A percentile compares a stretch with the other conserved stretches of the same genome.
Conservation (phyloP, 2,113 vertebrate species). For the Oreocharis arfaki region DNA sequence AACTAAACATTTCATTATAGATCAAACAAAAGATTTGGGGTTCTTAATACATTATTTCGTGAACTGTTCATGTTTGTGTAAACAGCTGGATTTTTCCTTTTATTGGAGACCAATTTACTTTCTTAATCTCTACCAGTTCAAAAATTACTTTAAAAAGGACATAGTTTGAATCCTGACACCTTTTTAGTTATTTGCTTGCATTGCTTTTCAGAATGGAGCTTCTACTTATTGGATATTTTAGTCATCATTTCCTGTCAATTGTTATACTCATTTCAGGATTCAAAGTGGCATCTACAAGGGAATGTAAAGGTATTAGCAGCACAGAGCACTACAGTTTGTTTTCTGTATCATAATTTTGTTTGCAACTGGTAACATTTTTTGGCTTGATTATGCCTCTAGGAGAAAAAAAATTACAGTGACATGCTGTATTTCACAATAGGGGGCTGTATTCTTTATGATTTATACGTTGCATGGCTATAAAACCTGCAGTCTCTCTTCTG, state of each 20-base stretch:
- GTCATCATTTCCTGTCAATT: neutral
- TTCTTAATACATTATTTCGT: neutral
- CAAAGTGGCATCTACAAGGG: neutral
- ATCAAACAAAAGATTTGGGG: neutral
- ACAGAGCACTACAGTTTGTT: neutral
- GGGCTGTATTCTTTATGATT: neutral
- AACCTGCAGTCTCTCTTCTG: neutral
- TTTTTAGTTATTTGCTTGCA: neutral
- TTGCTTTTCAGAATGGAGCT: neutral
- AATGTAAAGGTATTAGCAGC: neutral
- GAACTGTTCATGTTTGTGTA: neutral
- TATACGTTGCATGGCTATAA: neutral
- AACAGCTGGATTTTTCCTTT: neutral
- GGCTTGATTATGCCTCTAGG: neutral
- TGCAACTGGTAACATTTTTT: neutral
- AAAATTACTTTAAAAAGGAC: neutral
- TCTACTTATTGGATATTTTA: neutral
- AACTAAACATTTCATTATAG: neutral
- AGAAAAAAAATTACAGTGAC: neutral
- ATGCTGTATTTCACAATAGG: neutral
- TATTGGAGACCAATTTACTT: neutral
- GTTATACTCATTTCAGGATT: neutral
- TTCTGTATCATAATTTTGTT: neutral
- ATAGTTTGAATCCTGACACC: neutral
- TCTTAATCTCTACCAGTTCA: neutral